A percentile compares a stretch with the other conserved stretches of the same genome.
These are phyloP conservation scores for Tetramorium bicarinatum DNA, from an alignment of 2,888 invertebrate species.

Conservation along the genomic window DNA sequence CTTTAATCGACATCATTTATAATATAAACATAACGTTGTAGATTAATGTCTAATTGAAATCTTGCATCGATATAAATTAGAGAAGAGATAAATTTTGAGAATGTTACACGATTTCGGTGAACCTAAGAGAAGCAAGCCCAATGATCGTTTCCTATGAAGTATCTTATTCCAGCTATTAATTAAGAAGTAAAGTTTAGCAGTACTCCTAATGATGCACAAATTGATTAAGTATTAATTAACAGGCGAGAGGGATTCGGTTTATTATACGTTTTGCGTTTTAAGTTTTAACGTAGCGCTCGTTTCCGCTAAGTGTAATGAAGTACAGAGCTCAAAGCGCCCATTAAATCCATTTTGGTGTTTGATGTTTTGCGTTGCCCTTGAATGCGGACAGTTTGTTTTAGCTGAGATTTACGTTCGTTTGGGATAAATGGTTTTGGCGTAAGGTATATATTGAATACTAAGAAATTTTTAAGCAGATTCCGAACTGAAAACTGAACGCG, in stretches of 20 bases:
- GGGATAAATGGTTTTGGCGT: constrained; percentile 25
- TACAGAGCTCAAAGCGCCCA: constrained; percentile 43
- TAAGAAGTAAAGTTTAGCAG: constrained; percentile 16
- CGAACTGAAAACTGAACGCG: not conserved
- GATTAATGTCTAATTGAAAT: not conserved
- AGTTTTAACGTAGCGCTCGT: constrained; percentile 24
- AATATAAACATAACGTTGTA: not conserved
- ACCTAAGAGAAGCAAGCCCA: not conserved
- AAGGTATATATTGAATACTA: constrained; percentile 35
- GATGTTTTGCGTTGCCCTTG: constrained; percentile 50
- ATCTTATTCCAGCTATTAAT: not conserved
- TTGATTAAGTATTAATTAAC: constrained; percentile 11
- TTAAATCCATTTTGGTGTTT: constrained; percentile 55
- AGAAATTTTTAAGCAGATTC: constrained; percentile 30
- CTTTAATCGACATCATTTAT: not conserved
- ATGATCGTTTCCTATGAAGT: not conserved
- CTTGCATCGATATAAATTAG: not conserved
- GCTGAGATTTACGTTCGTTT: constrained; percentile 50
- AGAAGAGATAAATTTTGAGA: not conserved
- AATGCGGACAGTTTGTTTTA: constrained; percentile 45
- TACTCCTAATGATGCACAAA: not conserved
- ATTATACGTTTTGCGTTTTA: constrained; percentile 20
- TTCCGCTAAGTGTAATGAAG: constrained; percentile 47
- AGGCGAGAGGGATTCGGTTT: not conserved
- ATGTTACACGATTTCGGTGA: not conserved